Evolutionary conservation across 1,140 invertebrate genomes (phyloP).

Genomic region (Oppia nitens): DNA sequence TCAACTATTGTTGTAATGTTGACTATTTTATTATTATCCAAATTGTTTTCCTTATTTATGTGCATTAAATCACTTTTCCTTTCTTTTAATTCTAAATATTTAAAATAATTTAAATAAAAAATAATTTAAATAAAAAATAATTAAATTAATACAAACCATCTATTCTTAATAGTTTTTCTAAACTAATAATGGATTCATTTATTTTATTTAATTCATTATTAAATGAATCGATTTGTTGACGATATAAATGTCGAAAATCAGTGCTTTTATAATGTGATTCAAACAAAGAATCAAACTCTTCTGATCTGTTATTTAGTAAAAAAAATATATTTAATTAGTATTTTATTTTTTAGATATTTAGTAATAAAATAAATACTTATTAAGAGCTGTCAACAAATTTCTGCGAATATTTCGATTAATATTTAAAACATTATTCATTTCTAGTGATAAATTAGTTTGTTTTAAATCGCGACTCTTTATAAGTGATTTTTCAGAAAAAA

Average conservation of each 20-base stretch:
- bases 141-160: background rate
- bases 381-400: background rate
- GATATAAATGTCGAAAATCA: background rate
- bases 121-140: background rate
- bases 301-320: background rate
- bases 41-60: background rate
- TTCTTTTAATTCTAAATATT: background rate
- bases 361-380: constrained; percentile 1
- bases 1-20: background rate
- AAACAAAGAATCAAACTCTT: background rate
- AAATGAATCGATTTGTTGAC: background rate
- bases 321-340: background rate
- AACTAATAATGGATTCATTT: background rate
- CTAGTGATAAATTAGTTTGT: background rate
- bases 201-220: background rate
- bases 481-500: background rate
- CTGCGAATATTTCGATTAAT: constrained; percentile 4
- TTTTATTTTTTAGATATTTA: background rate
- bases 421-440: background rate
- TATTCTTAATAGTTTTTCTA: constrained; percentile 1
- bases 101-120: background rate
- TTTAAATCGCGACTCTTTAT: background rate
- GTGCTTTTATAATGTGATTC: background rate
- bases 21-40: background rate
- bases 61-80: background rate